Evolutionary conservation across 2,113 vertebrate genomes (phyloP).

Genomic region (Myotis brandtii): DNA sequence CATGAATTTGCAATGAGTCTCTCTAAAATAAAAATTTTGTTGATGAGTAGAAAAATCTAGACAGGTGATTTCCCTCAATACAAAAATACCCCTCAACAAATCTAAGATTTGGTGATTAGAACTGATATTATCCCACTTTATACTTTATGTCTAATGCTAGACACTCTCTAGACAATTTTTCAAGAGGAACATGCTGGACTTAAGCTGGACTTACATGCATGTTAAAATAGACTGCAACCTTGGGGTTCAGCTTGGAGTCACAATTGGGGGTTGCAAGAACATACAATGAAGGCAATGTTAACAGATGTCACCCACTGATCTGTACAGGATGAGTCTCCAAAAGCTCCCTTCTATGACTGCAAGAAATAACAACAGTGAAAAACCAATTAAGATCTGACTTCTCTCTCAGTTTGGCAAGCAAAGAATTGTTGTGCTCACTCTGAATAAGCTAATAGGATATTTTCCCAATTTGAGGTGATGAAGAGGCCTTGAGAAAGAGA

Average conservation of each 20-base stretch:
- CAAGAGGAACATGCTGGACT: background rate
- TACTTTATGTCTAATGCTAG: background rate
- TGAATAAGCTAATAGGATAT: background rate
- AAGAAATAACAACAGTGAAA: background rate
- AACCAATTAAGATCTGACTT: background rate
- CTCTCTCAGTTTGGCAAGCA: background rate
- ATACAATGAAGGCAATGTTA: background rate
- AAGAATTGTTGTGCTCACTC: background rate
- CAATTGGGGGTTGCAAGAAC: background rate
- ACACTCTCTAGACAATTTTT: background rate
- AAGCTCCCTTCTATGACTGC: background rate
- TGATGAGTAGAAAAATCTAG: background rate
- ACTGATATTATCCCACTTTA: background rate
- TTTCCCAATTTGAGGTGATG: background rate
- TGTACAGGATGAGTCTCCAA: background rate
- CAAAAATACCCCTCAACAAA: background rate
- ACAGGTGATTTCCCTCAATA: background rate
- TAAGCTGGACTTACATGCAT: background rate
- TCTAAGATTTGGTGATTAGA: background rate
- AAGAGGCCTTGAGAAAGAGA: background rate
- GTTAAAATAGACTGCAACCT: background rate
- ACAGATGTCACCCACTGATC: background rate
- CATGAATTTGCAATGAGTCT: conserved; percentile 31
- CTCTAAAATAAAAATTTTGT: conserved; percentile 30
- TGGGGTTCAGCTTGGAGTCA: background rate